Evolutionary conservation across 2,113 vertebrate species (phyloP).

Genomic region (Vimba vimba): DNA sequence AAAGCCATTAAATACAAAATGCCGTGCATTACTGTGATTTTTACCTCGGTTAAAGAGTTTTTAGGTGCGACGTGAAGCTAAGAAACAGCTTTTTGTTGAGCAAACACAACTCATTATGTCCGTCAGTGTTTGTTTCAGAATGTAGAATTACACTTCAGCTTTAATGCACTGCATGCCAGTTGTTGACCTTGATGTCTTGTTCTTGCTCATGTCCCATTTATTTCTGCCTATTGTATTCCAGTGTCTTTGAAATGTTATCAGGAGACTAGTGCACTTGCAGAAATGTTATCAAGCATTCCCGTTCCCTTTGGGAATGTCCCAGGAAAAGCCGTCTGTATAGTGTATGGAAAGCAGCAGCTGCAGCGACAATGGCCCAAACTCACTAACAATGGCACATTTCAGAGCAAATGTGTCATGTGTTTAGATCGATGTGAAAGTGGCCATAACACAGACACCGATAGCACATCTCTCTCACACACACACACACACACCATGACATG

Average conservation of each 20-base stretch:
- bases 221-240: slow-evolving; percentile 43
- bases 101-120: too few species aligned
- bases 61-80: not conserved
- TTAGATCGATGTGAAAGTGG: slow-evolving; percentile 61
- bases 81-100: not conserved
- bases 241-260: slow-evolving; percentile 61
- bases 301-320: slow-evolving; percentile 62
- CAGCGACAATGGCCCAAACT: slow-evolving; percentile 61
- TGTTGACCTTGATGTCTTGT: not conserved
- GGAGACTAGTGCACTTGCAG: slow-evolving; percentile 59
- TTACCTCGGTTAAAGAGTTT: not conserved
- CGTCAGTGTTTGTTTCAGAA: not conserved
- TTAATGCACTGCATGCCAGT: not conserved
- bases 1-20: too few species aligned
- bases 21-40: not conserved
- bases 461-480: slow-evolving; percentile 24
- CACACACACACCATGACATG: slow-evolving; percentile 29
- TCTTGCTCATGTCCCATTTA: slow-evolving; percentile 48
- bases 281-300: slow-evolving; percentile 67
- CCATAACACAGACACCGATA: slow-evolving; percentile 63
- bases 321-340: slow-evolving; percentile 57
- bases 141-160: not conserved
- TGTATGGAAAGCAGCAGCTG: slow-evolving; percentile 63
- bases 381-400: slow-evolving; percentile 70
- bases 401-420: slow-evolving; percentile 66